Base-by-base conservation (phyloP, 1,140 invertebrate genomes). In the Gryon sp. region DNA sequence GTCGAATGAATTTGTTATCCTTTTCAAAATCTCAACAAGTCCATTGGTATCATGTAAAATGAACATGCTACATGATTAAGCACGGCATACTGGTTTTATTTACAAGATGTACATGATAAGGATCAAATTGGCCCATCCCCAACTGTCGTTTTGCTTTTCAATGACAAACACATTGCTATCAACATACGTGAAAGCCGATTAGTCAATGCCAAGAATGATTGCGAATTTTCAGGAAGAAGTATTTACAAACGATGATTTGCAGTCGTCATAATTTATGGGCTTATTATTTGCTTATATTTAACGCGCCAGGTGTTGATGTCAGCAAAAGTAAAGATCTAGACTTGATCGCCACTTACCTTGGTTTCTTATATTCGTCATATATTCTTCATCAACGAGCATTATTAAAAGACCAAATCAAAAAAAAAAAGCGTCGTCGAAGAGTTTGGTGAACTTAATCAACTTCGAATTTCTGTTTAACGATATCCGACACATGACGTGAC, bases 141-240 rank as follows among this genome's bases (percentile, higher is more conserved):
- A 50, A 50, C 18, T 36, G 20, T 63, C 20, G 9, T 28, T 57
- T 40, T 46, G 26, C 20, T 34, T 53, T 34, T 34, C 32, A 63
- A 30, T 55, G 20, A 45, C 16, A 63, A 62, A 68, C 45, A 28
- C n/a, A 24, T 36, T 16, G 22, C 46, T 77, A 81, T 84, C 82
- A 84, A 82, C 79, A 81, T 83, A 82, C 79, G 83, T 82, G 80
- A 81, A 84, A 86, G 83, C 84, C 83, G 81, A 85, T 87, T 86
- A 83, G 82, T 83, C 38, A 70, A 34, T 57, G 52, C 38, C 24
- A 60, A 6, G 18, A 57, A 18, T 5, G 28, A 53, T 12, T 30
- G 6, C 16, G 28, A 34, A 16, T 59, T 59, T 40, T 8, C 22
- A 18, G 20, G 11, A n/a, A n/a, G n/a, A n/a, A 30, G n/a, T 60